Conservation (phyloP, 2,888 invertebrate genomes). For the Hypena proboscidalis region DNA sequence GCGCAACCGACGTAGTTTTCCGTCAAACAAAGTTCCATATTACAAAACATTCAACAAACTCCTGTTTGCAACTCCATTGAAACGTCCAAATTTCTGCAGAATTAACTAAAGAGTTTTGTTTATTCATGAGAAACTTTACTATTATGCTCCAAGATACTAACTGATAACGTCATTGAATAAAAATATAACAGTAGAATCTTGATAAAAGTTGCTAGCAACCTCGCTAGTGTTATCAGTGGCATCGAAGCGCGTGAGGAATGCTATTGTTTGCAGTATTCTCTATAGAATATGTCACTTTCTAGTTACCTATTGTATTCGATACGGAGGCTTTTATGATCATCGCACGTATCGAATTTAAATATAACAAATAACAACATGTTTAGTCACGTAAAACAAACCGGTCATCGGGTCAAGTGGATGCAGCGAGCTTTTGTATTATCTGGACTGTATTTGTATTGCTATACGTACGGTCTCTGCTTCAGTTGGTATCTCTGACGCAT, state of each 20-base stretch:
- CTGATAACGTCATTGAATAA: slow-evolving; percentile 9
- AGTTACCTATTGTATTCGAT: slow-evolving; percentile 67
- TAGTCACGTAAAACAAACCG: slow-evolving; percentile 50
- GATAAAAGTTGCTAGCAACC: slow-evolving; percentile 14
- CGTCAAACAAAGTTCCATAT: slow-evolving; percentile 66
- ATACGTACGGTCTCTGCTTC: slow-evolving; percentile 81
- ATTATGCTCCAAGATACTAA: slow-evolving; percentile 5
- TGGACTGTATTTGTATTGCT: slow-evolving; percentile 40
- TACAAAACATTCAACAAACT: slow-evolving; percentile 62
- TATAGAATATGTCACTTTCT: slow-evolving; percentile 58
- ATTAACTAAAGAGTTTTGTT: slow-evolving; percentile 13
- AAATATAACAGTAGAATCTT: slow-evolving; percentile 14
- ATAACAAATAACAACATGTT: slow-evolving; percentile 50
- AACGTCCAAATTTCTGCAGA: slow-evolving; percentile 29
- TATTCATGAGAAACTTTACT: slow-evolving; percentile 1
- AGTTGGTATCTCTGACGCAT: slow-evolving; percentile 83
- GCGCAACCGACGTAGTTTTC: slow-evolving; percentile 59
- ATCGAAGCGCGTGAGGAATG: slow-evolving; percentile 58
- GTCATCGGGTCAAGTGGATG: slow-evolving; percentile 52
- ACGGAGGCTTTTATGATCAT: slow-evolving; percentile 49
- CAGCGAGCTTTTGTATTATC: slow-evolving; percentile 37
- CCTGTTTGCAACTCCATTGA: slow-evolving; percentile 25
- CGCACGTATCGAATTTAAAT: slow-evolving; percentile 54
- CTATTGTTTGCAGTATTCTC: slow-evolving; percentile 63
- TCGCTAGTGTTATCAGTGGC: slow-evolving; percentile 37